A percentile compares a stretch with the other conserved stretches of the same genome.
Evolutionary conservation across 2,113 vertebrate genomes (phyloP).

Genomic region (Hippoglossus stenolepis): DNA sequence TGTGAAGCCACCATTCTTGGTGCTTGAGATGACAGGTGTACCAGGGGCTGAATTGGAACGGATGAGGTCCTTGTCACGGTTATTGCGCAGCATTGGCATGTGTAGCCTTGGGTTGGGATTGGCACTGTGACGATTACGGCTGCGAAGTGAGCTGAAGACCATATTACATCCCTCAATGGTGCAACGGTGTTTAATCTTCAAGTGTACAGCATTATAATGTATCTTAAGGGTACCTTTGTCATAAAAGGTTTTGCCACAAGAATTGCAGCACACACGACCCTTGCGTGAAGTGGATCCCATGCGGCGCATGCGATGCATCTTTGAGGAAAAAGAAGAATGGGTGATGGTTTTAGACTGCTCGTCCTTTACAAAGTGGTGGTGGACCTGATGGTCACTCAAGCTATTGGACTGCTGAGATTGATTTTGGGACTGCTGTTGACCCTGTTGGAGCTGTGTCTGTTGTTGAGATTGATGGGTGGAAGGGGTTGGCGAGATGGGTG

Average conservation of each 20-base stretch:
- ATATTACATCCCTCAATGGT: conserved; percentile 99
- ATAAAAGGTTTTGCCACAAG: conserved; percentile 99
- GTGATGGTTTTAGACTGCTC: conserved; percentile 89
- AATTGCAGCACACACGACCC: conserved; percentile 97
- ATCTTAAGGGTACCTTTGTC: conserved; percentile 99
- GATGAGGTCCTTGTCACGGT: conserved; percentile 98
- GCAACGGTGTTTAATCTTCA: conserved; percentile 99
- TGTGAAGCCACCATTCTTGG: conserved; percentile 89
- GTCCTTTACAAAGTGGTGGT: conserved; percentile 88
- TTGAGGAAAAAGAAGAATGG: conserved; percentile 88
- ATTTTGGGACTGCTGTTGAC: conserved; percentile 74
- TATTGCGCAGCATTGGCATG: conserved; percentile 99
- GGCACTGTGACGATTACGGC: conserved; percentile 98
- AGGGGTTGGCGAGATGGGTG: conserved; percentile 84
- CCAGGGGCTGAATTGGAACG: conserved; percentile 90
- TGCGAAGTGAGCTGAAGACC: conserved; percentile 98
- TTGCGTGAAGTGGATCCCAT: conserved; percentile 97
- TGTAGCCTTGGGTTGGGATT: conserved; percentile 98
- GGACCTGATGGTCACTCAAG: conserved; percentile 86
- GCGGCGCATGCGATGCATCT: conserved; percentile 97
- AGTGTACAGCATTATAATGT: conserved; percentile 97
- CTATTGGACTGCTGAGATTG: conserved; percentile 82
- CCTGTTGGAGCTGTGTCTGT: conserved; percentile 86
- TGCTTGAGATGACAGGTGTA: conserved; percentile 96
- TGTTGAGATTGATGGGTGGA: conserved; percentile 80